phyloP scores from a whole-genome alignment of 2,888 invertebrate genomes.

The Metopia argyrocephala region DNA sequence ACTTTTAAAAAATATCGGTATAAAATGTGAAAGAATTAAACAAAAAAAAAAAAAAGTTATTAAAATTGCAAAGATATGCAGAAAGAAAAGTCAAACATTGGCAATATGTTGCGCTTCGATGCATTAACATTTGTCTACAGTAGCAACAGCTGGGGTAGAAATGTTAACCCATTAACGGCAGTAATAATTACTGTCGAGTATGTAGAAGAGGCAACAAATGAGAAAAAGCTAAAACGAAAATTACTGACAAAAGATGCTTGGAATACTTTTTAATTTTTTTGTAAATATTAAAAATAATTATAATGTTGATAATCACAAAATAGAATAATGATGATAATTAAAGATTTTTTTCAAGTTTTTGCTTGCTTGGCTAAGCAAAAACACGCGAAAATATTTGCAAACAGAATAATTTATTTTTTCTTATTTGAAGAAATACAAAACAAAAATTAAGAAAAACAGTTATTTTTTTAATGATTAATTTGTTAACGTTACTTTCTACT shows the following conservation, averaged over 20 bases:
- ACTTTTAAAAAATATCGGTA: no score
- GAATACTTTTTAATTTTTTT: background rate
- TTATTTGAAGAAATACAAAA: background rate
- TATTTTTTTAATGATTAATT: constrained; percentile 5
- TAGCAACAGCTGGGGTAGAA: constrained; percentile 33
- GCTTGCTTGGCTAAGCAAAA: constrained; percentile 47
- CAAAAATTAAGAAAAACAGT: constrained; percentile 7
- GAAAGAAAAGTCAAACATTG: background rate
- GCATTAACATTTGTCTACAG: constrained; percentile 35
- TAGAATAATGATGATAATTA: constrained; percentile 11
- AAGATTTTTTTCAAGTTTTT: constrained; percentile 38
- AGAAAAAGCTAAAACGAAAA: constrained; percentile 14
- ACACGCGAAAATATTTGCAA: constrained; percentile 42
- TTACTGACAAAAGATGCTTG: no score
- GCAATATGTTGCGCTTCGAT: constrained; percentile 63
- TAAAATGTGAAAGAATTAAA: constrained; percentile 15
- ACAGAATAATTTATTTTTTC: constrained; percentile 26
- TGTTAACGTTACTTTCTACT: background rate
- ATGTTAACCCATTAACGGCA: background rate
- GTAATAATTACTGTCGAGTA: background rate
- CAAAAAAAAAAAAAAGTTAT: background rate
- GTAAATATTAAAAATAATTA: constrained; percentile 1
- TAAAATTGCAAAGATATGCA: constrained; percentile 55
- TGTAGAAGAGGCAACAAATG: constrained; percentile 42
- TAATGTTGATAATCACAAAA: background rate